Conservation (phyloP, 64 coral and sea anemone species). For the Montipora capricornis region DNA sequence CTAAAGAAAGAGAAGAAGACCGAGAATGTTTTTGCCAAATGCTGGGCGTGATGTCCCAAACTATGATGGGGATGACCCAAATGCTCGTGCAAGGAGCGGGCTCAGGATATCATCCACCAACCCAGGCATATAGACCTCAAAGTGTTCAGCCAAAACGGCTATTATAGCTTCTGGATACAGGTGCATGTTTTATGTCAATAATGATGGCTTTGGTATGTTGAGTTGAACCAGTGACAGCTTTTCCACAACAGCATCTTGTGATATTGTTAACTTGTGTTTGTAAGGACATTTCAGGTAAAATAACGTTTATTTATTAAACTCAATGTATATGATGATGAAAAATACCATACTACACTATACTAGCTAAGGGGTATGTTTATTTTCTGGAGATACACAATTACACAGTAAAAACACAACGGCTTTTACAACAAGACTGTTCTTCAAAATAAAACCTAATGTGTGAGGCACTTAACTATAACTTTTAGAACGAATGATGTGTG, state of each 20-base stretch:
- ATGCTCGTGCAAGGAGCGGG: slow-evolving; percentile 49
- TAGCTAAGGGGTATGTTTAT: not conserved
- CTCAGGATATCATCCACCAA: slow-evolving; percentile 16
- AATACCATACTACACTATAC: not conserved
- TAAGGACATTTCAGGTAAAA: too few relatives aligned
- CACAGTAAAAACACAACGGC: not conserved
- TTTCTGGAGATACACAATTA: not conserved
- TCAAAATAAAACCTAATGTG: slow-evolving; percentile 1
- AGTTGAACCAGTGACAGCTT: not conserved
- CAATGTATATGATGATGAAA: too few relatives aligned
- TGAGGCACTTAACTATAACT: slow-evolving; percentile 8
- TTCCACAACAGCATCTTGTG: too few relatives aligned
- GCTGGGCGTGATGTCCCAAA: slow-evolving; percentile 63
- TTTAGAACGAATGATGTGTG: slow-evolving; percentile 25
- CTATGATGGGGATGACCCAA: slow-evolving; percentile 62
- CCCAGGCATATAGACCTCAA: not conserved
- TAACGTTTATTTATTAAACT: too few relatives aligned
- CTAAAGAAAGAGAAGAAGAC: slow-evolving; percentile 67
- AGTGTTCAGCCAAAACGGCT: not conserved
- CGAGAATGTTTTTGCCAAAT: slow-evolving; percentile 53
- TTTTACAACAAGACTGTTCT: not conserved
- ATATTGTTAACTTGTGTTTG: too few relatives aligned
- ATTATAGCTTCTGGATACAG: not conserved
- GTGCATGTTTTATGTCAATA: not conserved
- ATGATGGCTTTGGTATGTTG: not conserved